phyloP scores from a whole-genome alignment of 2,113 vertebrate genomes.

The Atlantisia rogersi region DNA sequence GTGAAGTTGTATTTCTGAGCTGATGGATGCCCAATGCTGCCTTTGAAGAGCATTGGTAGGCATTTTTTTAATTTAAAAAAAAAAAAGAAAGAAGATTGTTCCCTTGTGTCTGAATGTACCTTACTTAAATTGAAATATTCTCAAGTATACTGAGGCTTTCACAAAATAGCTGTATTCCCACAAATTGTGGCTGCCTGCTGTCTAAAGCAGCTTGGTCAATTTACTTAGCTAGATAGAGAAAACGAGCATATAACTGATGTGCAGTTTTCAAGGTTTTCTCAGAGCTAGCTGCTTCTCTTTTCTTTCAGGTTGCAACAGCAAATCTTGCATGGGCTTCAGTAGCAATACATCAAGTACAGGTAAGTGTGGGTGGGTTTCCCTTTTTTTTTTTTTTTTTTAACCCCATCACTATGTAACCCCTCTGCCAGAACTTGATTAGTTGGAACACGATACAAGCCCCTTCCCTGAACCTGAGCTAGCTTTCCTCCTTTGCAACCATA shows the following conservation, averaged over 20 bases:
- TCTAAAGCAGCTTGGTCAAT: not conserved
- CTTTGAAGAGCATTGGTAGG: not conserved
- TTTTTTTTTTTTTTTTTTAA: not conserved
- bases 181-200: not conserved
- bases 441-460: not conserved
- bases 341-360: constrained; percentile 98
- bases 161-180: not conserved
- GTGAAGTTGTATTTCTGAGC: not conserved
- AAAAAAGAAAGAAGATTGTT: not conserved
- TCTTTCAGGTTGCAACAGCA: constrained; percentile 92
- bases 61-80: not conserved
- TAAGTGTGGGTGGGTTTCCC: constrained; percentile 55
- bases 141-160: not conserved
- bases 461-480: not conserved
- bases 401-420: not conserved
- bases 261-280: not conserved
- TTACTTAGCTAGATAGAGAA: not conserved
- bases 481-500: not conserved
- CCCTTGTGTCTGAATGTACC: not conserved
- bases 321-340: constrained; percentile 97
- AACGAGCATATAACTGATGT: not conserved
- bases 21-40: not conserved
- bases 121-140: not conserved
- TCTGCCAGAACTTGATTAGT: not conserved
- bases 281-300: not conserved